A percentile compares a stretch with the other conserved stretches of the same genome.
Evolutionary conservation across 2,113 vertebrate genomes (phyloP).

Genomic region (Egretta garzetta): DNA sequence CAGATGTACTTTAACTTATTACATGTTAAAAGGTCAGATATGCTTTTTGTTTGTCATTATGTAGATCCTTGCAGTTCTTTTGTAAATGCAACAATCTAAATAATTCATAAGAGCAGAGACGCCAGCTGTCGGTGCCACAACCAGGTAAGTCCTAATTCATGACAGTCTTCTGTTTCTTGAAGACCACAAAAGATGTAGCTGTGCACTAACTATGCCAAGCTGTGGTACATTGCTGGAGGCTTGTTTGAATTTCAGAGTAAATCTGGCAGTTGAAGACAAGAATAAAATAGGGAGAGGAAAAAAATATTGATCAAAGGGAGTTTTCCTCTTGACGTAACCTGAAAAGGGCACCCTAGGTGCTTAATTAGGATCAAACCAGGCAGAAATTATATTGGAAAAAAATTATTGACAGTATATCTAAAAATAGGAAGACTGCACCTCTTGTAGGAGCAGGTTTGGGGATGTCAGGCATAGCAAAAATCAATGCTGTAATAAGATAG

Average conservation of each 20-base stretch:
- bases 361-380: conserved; percentile 6
- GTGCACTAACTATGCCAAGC: not conserved
- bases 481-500: not conserved
- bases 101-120: not conserved
- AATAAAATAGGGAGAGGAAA: not conserved
- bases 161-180: not conserved
- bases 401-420: not conserved
- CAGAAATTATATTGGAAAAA: not conserved
- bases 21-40: not conserved
- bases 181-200: not conserved
- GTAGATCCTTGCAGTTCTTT: not conserved
- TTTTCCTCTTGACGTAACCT: not conserved
- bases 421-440: not conserved
- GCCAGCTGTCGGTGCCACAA: not conserved
- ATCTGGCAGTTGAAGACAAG: not conserved
- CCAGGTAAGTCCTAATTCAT: not conserved
- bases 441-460: not conserved
- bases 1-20: not conserved
- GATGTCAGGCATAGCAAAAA: not conserved
- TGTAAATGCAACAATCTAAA: not conserved
- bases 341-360: not conserved
- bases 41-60: not conserved
- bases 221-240: not conserved
- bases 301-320: not conserved
- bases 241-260: not conserved